These are phyloP conservation scores for Gallinago undulata DNA, from an alignment of 2,113 vertebrate species.

Conservation along the genomic window DNA sequence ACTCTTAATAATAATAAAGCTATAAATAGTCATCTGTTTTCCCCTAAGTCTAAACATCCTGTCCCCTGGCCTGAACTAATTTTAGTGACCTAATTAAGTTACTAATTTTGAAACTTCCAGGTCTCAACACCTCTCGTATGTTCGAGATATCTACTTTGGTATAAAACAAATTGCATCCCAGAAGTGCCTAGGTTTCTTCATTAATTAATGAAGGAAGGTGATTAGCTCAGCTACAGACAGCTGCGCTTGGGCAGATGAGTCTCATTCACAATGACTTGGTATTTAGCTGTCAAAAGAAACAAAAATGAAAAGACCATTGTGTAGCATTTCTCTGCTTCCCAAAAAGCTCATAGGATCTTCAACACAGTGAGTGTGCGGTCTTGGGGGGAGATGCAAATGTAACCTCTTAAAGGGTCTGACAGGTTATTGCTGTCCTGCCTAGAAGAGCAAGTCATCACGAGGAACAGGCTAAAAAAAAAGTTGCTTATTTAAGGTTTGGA, in stretches of 20 bases:
- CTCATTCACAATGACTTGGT: constrained; percentile 53
- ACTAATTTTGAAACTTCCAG: constrained; percentile 55
- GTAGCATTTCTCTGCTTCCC: constrained; percentile 28
- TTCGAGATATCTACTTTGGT: neutral
- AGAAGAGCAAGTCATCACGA: neutral
- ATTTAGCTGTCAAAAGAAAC: constrained; percentile 67
- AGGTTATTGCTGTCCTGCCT: neutral
- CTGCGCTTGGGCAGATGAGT: neutral
- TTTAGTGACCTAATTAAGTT: neutral
- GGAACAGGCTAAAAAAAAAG: neutral
- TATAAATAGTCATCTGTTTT: neutral
- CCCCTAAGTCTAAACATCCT: neutral
- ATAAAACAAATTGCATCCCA: neutral
- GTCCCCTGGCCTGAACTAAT: neutral
- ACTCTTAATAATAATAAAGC: neutral
- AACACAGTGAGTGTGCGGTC: neutral
- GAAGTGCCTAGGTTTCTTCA: neutral
- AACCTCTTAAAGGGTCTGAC: neutral
- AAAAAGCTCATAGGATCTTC: neutral
- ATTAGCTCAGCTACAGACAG: neutral
- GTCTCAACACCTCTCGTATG: neutral
- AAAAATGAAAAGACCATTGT: constrained; percentile 64
- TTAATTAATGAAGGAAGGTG: constrained; percentile 26
- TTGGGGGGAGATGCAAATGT: neutral
- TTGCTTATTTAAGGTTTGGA: neutral